Percentiles rank a stretch among this genome's conserved stretches.
Conservation (phyloP, 2,797 vertebrate species). For the Channa striata region DNA sequence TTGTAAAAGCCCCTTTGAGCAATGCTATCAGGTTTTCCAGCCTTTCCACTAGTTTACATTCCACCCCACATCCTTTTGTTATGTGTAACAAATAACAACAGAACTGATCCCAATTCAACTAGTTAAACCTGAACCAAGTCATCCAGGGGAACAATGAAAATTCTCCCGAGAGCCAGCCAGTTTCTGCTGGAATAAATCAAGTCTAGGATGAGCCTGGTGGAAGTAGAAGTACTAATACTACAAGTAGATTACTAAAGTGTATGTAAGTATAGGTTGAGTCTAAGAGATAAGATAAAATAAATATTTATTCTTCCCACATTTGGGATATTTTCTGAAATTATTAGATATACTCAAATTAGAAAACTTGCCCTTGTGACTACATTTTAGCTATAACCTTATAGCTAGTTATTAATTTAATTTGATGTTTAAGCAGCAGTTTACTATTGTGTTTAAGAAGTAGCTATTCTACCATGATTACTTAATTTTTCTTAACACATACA, state of each 20-base stretch:
- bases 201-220: neutral
- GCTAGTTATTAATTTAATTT: neutral
- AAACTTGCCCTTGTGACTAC: too few species aligned
- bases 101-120: slow-evolving; percentile 10
- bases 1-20: neutral
- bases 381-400: too few species aligned
- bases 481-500: too few species aligned
- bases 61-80: slow-evolving; percentile 24
- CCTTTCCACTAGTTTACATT: slow-evolving; percentile 11
- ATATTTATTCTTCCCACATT: too few species aligned
- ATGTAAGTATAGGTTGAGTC: too few species aligned
- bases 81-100: neutral
- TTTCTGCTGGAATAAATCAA: neutral
- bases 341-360: too few species aligned
- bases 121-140: slow-evolving; percentile 37
- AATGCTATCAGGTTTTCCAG: slow-evolving; percentile 29
- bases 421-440: neutral
- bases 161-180: neutral
- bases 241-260: too few species aligned
- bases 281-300: too few species aligned
- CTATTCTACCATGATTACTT: too few species aligned
- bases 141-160: neutral
- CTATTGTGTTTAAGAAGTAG: neutral
- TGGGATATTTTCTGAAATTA: too few species aligned
- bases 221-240: too few species aligned